Percentiles rank a stretch among this genome's conserved stretches.
Evolutionary conservation across 2,113 vertebrate species (phyloP).

Genomic region (Oryzias woworae): DNA sequence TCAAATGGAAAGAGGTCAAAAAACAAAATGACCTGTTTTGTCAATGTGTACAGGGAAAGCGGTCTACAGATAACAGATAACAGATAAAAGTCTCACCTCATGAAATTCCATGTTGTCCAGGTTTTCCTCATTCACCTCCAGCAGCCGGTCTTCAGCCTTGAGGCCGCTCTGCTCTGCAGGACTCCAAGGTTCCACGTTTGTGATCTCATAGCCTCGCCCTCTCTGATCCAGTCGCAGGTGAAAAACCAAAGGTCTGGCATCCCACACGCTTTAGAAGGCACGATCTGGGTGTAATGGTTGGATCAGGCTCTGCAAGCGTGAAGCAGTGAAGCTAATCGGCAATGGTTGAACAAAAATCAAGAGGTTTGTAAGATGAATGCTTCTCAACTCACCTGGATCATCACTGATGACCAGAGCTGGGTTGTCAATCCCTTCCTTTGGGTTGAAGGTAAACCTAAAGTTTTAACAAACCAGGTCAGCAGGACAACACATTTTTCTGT

Average conservation of each 20-base stretch:
- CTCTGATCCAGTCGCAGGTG: conserved; percentile 68
- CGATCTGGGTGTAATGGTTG: conserved; percentile 65
- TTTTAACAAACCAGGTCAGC: conserved; percentile 13
- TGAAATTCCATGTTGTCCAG: conserved; percentile 78
- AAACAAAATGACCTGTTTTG: no score
- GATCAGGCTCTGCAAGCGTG: conserved; percentile 43
- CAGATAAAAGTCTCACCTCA: conserved; percentile 74
- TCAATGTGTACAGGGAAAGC: no score
- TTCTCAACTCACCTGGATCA: conserved; percentile 80
- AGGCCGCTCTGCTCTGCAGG: conserved; percentile 84
- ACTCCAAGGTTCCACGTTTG: conserved; percentile 76
- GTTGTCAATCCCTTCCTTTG: conserved; percentile 94
- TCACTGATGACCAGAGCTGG: conserved; percentile 88
- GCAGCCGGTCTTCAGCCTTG: conserved; percentile 79
- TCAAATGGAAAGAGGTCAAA: no score
- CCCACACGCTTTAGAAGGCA: conserved; percentile 81
- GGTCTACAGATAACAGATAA: background rate
- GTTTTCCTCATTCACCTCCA: conserved; percentile 83
- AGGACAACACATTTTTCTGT: background rate
- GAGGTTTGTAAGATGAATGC: background rate
- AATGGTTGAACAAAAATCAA: background rate
- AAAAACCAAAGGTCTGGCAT: conserved; percentile 85
- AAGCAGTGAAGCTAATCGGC: background rate
- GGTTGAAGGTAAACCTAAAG: conserved; percentile 89
- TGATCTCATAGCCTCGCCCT: conserved; percentile 71